These are phyloP conservation scores for Alauda arvensis DNA, from an alignment of 2,797 vertebrate species.

Conservation along the genomic window DNA sequence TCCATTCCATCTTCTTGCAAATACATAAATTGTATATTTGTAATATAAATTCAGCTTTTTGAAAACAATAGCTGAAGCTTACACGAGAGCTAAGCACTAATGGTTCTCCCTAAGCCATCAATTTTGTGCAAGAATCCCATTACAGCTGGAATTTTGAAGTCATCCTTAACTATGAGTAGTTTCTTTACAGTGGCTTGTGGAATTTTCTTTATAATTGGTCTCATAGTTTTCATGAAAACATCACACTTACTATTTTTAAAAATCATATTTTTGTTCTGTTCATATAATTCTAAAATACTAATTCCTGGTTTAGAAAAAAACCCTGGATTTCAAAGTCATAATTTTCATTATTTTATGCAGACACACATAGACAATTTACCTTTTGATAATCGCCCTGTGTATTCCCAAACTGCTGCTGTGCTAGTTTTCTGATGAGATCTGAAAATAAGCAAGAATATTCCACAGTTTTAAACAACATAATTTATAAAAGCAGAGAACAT, in stretches of 20 bases:
- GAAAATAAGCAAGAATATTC: constrained; percentile 63
- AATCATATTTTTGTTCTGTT: not conserved
- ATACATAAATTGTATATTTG: not conserved
- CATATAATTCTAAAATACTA: not conserved
- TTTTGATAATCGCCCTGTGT: constrained; percentile 69
- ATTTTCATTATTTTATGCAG: not conserved
- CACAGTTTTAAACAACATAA: constrained; percentile 25
- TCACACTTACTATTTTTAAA: not conserved
- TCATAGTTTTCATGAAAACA: not conserved
- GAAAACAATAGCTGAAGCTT: not conserved
- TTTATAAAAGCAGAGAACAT: not conserved
- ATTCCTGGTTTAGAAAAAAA: not conserved
- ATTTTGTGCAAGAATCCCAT: not conserved
- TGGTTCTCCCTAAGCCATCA: not conserved
- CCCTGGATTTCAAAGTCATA: not conserved
- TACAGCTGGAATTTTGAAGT: not conserved
- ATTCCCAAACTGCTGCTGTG: constrained; percentile 66
- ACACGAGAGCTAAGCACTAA: not conserved
- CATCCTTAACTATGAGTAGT: not conserved
- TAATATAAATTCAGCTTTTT: not conserved
- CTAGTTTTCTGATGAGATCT: constrained; percentile 73
- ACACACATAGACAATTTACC: constrained; percentile 67
- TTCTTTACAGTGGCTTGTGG: not conserved
- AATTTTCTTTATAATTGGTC: not conserved
- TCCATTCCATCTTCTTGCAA: not conserved